Evolutionary conservation across 2,888 invertebrate genomes (phyloP).

Genomic region (Gymnosoma rotundatum): DNA sequence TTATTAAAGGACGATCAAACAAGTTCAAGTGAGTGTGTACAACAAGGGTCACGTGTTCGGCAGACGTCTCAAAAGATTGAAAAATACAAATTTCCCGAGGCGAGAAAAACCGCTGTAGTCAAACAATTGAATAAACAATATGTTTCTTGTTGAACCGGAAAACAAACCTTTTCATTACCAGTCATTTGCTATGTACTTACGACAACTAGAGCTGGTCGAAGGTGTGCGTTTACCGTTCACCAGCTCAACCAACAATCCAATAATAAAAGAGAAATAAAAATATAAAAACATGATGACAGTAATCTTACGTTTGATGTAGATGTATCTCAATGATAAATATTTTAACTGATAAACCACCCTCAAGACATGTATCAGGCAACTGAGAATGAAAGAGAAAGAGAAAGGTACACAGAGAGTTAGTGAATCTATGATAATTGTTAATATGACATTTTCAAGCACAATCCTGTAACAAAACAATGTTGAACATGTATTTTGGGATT

Average conservation of each 20-base stretch:
- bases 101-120: conserved; percentile 79
- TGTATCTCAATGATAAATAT: conserved; percentile 65
- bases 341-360: conserved; percentile 20
- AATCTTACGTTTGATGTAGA: conserved; percentile 79
- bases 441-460: conserved; percentile 81
- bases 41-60: conserved; percentile 45
- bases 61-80: conserved; percentile 39
- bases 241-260: conserved; percentile 70
- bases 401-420: conserved; percentile 49
- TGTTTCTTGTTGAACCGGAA: conserved; percentile 73
- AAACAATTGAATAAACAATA: conserved; percentile 76
- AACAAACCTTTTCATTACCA: conserved; percentile 80
- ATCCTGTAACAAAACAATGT: conserved; percentile 82
- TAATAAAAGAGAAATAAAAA: conserved; percentile 33
- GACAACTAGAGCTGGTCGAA: conserved; percentile 57
- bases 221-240: conserved; percentile 69
- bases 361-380: neutral
- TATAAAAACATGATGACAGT: conserved; percentile 78
- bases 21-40: conserved; percentile 66
- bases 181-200: conserved; percentile 66
- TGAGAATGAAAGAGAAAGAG: conserved; percentile 54
- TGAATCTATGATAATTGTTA: conserved; percentile 54
- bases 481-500: conserved; percentile 77
- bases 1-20: conserved; percentile 72
- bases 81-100: conserved; percentile 76